Percentiles rank a stretch among this genome's conserved stretches.
These are phyloP conservation scores for Ceraclea dissimilis DNA, from an alignment of 2,888 invertebrate species.

Conservation along the genomic window DNA sequence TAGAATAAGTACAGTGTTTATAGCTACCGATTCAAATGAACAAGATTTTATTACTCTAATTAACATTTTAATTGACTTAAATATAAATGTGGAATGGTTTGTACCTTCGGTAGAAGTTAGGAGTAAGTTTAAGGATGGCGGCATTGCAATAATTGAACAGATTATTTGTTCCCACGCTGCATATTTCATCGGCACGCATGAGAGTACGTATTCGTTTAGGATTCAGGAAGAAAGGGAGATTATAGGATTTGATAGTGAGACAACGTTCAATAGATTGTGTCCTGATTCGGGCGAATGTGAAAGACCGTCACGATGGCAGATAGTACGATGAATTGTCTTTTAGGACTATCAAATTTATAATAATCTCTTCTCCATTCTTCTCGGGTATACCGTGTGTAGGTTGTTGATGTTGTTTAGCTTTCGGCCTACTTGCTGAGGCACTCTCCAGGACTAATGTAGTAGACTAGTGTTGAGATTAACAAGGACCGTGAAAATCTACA, in stretches of 20 bases:
- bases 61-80: constrained; percentile 35
- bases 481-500: no score
- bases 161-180: constrained; percentile 86
- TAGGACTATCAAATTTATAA: no score
- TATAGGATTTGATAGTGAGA: constrained; percentile 68
- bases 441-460: no score
- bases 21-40: constrained; percentile 76
- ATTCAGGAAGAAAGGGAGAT: constrained; percentile 98
- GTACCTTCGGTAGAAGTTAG: constrained; percentile 43
- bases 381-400: no score
- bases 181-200: constrained; percentile 84
- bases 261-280: constrained; percentile 87
- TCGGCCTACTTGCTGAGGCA: no score
- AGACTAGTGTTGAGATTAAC: no score
- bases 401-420: no score
- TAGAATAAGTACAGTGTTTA: constrained; percentile 48
- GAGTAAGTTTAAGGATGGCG: constrained; percentile 65
- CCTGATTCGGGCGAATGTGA: constrained; percentile 55
- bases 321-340: constrained; percentile 7
- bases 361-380: no score
- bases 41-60: constrained; percentile 47
- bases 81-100: constrained; percentile 35
- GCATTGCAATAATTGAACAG: constrained; percentile 89
- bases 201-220: constrained; percentile 93
- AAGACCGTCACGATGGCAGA: constrained; percentile 67